These are phyloP conservation scores for Condylostylus longicornis DNA, from an alignment of 1,140 invertebrate genomes.

Conservation along the genomic window DNA sequence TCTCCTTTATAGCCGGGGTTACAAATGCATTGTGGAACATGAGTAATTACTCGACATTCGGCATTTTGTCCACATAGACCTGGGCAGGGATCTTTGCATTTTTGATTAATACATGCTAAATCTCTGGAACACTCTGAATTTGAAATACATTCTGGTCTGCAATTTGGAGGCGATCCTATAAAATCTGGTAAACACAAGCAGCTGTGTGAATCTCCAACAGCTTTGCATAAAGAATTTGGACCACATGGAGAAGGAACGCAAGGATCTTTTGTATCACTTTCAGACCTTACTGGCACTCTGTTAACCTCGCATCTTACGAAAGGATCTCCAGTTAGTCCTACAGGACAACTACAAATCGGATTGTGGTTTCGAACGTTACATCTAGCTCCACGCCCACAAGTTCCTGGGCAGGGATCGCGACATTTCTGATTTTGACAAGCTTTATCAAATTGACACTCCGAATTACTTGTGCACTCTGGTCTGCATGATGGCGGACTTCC, in stretches of 20 bases:
- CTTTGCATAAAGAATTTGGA: slow-evolving; percentile 52
- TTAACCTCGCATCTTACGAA: slow-evolving; percentile 42
- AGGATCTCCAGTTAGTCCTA: slow-evolving; percentile 65
- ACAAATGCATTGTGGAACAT: slow-evolving; percentile 55
- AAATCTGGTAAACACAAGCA: slow-evolving; percentile 52
- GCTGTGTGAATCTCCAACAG: slow-evolving; percentile 40
- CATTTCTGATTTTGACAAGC: slow-evolving; percentile 60
- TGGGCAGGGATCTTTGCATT: slow-evolving; percentile 56
- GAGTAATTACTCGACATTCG: slow-evolving; percentile 56
- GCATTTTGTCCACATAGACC: slow-evolving; percentile 55
- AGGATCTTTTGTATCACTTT: slow-evolving; percentile 37
- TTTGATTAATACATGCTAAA: slow-evolving; percentile 48
- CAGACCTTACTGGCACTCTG: too few relatives aligned
- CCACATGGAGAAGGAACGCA: slow-evolving; percentile 58
- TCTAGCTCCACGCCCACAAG: slow-evolving; percentile 51
- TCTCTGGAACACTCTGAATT: slow-evolving; percentile 51
- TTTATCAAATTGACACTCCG: slow-evolving; percentile 45
- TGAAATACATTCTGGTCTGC: slow-evolving; percentile 47
- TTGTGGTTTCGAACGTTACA: slow-evolving; percentile 71
- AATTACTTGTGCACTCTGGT: slow-evolving; percentile 48
- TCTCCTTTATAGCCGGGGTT: slow-evolving; percentile 49
- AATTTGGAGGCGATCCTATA: slow-evolving; percentile 59
- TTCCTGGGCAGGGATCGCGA: slow-evolving; percentile 46
- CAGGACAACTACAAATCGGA: slow-evolving; percentile 60
- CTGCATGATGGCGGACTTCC: slow-evolving; percentile 47